These are phyloP conservation scores for Cynopterus sphinx DNA, from an alignment of 2,797 vertebrate genomes.

Conservation along the genomic window DNA sequence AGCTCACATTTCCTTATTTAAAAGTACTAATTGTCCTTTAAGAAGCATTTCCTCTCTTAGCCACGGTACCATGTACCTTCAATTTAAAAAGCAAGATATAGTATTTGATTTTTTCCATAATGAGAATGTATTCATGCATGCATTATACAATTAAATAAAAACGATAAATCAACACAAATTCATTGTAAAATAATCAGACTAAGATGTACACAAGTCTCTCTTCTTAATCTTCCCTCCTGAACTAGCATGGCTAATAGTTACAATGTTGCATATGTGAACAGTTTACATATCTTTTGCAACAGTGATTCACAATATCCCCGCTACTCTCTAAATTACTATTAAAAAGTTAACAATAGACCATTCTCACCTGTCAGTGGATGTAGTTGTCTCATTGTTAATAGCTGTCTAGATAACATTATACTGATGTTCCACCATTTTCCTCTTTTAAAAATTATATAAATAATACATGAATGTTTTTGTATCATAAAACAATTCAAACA, in stretches of 20 bases:
- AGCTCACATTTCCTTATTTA: neutral
- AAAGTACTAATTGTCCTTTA: neutral
- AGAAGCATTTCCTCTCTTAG: neutral
- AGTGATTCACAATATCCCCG: neutral
- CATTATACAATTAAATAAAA: constrained; percentile 13
- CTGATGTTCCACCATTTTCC: neutral
- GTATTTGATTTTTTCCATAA: neutral
- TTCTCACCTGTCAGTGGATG: neutral
- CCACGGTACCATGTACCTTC: neutral
- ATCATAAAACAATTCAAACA: neutral
- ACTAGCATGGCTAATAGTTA: neutral
- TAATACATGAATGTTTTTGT: neutral
- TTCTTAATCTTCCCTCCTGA: neutral
- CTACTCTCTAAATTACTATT: neutral
- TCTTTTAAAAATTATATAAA: neutral
- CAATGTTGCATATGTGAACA: neutral
- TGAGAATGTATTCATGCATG: neutral
- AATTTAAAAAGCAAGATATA: constrained; percentile 17
- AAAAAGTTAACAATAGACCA: neutral
- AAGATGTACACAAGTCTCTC: neutral
- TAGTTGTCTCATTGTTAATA: constrained; percentile 5
- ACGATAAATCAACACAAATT: neutral
- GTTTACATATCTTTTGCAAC: neutral
- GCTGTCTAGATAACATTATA: neutral
- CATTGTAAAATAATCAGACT: neutral